phyloP scores from a whole-genome alignment of 35 echinoderm and acorn worm genomes.

The Lytechinus pictus region DNA sequence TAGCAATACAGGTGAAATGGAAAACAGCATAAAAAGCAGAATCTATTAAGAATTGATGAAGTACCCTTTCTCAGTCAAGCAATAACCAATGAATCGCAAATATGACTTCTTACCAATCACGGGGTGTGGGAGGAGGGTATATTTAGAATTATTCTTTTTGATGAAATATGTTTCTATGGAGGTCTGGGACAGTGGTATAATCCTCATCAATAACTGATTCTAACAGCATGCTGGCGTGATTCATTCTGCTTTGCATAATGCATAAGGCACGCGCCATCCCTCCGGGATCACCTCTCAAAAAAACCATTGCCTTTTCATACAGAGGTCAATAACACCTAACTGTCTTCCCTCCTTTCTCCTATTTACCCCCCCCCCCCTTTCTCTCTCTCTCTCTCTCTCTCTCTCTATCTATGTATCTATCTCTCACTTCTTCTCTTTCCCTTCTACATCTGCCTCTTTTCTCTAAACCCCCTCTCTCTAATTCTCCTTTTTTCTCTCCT shows the following conservation, averaged over 20 bases:
- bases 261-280: not conserved
- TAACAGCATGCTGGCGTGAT: not conserved
- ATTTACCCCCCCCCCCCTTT: not conserved
- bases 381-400: not conserved
- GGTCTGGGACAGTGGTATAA: not conserved
- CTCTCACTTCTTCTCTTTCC: not conserved
- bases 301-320: not conserved
- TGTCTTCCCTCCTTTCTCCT: not conserved
- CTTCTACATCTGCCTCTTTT: not conserved
- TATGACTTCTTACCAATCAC: not conserved
- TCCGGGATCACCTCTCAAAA: not conserved
- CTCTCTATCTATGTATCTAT: not conserved
- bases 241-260: not conserved
- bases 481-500: not conserved
- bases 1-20: not conserved
- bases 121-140: not conserved
- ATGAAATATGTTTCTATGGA: not conserved
- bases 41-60: not conserved
- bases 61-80: not conserved
- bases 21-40: not conserved
- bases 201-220: constrained; percentile 11
- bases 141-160: not conserved
- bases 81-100: not conserved
- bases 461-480: not conserved
- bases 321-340: constrained; percentile 18